Evolutionary conservation across 2,113 vertebrate genomes (phyloP), one percentile per base, ranked within the genome.

Genomic region (Callospermophilus lateralis): DNA sequence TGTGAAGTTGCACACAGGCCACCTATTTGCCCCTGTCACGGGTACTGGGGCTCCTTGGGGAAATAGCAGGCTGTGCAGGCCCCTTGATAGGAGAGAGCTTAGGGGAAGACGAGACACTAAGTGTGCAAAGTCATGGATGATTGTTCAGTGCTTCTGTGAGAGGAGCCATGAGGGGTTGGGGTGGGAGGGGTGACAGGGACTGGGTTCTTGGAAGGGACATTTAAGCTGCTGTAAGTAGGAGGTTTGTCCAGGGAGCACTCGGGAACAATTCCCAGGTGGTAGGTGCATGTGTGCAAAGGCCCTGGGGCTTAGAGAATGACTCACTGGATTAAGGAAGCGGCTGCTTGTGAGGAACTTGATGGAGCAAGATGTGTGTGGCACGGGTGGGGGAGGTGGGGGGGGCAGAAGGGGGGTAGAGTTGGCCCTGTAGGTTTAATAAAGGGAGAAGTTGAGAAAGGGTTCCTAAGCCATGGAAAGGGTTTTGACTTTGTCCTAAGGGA

Each of bases 11-110:
- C 15, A 19, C 4, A 68, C 42, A 22, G 61, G 1, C 58, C 37
- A 42, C 1, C 1, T 1, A 2, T 0, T 1, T 10, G 73, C 17
- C 48, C 84, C 10, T 0, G 0, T 8, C 42, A 3, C 37, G 26
- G 42, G 39, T 42, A 8, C 8, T 32, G 85, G 28, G 68, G 20
- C 37, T 20, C 63, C 10, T 0, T 0, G 48, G 34, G 70, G 24
- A 45, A 12, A 17, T 65, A 68, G 37, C 24, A 2, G 30, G 24
- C 28, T 77, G 51, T 0, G 0, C 19, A 0, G 2, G 4, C 9
- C 26, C 79, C 45, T 26, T 58, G 45, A 6, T 19, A 1, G 32
- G 58, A 73, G 58, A 8, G 37, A 11, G 16, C n/a, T 8, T 30
- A 0, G 8, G 72, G 53, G 37, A 73, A 61, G 55, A 30, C 17